Percentiles rank a stretch among this genome's conserved stretches.
These are phyloP conservation scores for Rhinatrema bivittatum DNA, from an alignment of 2,797 vertebrate species.

Conservation along the genomic window DNA sequence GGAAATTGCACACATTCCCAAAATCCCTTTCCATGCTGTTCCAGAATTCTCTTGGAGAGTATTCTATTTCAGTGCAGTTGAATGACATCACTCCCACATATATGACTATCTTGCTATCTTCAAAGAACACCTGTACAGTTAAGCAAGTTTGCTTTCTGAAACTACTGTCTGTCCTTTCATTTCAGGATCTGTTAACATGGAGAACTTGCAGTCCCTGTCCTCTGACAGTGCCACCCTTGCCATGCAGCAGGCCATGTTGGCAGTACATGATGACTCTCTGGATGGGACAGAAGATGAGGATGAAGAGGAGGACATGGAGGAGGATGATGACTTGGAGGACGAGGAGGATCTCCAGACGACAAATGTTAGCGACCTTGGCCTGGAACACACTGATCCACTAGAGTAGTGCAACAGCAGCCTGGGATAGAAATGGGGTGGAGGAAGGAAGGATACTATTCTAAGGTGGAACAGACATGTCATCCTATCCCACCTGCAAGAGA, in stretches of 20 bases:
- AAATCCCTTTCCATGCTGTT: no score
- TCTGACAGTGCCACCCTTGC: conserved; percentile 90
- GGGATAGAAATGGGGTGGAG: no score
- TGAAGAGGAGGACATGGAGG: conserved; percentile 80
- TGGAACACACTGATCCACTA: conserved; percentile 87
- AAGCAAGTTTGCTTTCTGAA: no score
- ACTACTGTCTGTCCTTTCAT: no score
- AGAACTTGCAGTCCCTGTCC: conserved; percentile 86
- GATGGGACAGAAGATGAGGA: conserved; percentile 92
- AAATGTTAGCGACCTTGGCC: conserved; percentile 67
- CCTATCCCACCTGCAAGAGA: conserved; percentile 9
- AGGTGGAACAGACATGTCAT: neutral
- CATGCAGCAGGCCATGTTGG: conserved; percentile 97
- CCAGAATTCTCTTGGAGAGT: no score
- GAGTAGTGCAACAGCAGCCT: conserved; percentile 61
- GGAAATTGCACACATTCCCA: no score
- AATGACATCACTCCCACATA: no score
- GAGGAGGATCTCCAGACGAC: conserved; percentile 66
- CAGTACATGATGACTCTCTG: conserved; percentile 81
- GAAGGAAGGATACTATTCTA: no score
- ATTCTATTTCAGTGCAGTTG: no score
- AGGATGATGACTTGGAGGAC: conserved; percentile 73
- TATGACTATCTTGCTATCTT: neutral
- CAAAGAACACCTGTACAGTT: neutral
- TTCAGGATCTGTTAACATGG: conserved; percentile 79